These are phyloP conservation scores for Aphaenogaster rudis DNA, from an alignment of 1,140 invertebrate genomes.

Conservation along the genomic window DNA sequence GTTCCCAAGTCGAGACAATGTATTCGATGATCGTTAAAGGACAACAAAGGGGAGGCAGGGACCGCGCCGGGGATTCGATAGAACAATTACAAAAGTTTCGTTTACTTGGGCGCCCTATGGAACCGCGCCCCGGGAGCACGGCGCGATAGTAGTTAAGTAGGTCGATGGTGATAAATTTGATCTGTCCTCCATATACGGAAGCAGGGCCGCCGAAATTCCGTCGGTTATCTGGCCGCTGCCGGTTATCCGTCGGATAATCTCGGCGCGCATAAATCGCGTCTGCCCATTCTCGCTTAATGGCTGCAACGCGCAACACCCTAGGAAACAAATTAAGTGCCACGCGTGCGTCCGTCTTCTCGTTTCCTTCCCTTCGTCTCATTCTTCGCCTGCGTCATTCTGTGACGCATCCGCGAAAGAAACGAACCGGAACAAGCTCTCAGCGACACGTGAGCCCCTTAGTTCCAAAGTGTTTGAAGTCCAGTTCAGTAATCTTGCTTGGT, in stretches of 20 bases:
- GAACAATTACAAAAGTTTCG: slow-evolving; percentile 83
- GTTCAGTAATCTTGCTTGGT: background rate
- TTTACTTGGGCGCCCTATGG: slow-evolving; percentile 65
- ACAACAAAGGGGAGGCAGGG: slow-evolving; percentile 29
- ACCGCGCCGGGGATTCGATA: slow-evolving; percentile 16
- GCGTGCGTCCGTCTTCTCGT: slow-evolving; percentile 54
- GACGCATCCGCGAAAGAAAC: slow-evolving; percentile 67
- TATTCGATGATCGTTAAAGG: slow-evolving; percentile 56
- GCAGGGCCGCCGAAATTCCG: slow-evolving; percentile 65
- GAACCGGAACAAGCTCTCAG: slow-evolving; percentile 55
- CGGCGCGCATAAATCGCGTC: slow-evolving; percentile 79
- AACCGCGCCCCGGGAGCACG: slow-evolving; percentile 19
- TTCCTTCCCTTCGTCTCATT: background rate
- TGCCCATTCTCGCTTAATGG: slow-evolving; percentile 77
- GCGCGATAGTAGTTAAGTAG: slow-evolving; percentile 73
- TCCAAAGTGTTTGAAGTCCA: slow-evolving; percentile 1
- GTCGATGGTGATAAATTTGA: slow-evolving; percentile 84
- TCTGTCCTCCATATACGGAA: slow-evolving; percentile 67
- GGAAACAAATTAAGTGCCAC: slow-evolving; percentile 82
- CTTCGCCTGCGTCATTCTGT: slow-evolving; percentile 48
- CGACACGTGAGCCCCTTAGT: slow-evolving; percentile 19
- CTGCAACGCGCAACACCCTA: slow-evolving; percentile 66
- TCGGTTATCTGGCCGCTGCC: slow-evolving; percentile 74
- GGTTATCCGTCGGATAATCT: slow-evolving; percentile 84
- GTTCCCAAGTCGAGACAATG: slow-evolving; percentile 54